Base-by-base conservation (phyloP, 1,140 invertebrate genomes). In the Antheraea mylitta region DNA sequence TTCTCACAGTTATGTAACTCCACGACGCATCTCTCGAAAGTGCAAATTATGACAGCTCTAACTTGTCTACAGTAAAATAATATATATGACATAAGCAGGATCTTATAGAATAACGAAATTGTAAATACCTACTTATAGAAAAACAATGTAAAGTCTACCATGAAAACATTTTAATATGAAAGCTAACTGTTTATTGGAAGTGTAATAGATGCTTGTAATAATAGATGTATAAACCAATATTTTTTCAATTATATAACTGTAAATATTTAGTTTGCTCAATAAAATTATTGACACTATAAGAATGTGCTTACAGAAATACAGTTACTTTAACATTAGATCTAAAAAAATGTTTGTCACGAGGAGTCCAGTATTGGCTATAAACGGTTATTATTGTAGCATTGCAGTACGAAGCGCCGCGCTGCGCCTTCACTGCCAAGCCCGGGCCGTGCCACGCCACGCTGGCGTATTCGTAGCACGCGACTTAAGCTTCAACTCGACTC, bases 1-100 rank as follows among this genome's bases (percentile, higher is more conserved):
- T 72, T 76, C 69, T 70, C 36, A 42, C 38, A 58, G 58, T 80
- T 80, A 72, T 70, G 71, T 60, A 80, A 80, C 71, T n/a, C 66
- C 42, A 71, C 58, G 69, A 38, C 72, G 69, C 68, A 75, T 71
- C 71, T 71, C 67, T 69, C 64, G 67, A 77, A 78, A 76, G 74
- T 73, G 65, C 67, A 63, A 63, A 63, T 63, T 22, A 63, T 13
- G 61, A 63, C 61, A 63, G 61, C 1, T 63, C 30, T 63, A 63
- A 37, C 61, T 13, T 30, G 30, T 63, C 61, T 63, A 37, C 11
- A 63, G 37, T 63, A 30, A 30, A 63, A 53, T 53, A 53, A 53
- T 53, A 53, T 16, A 53, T 13, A 16, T n/a, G 45, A 53, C 45
- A 53, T 53, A 53, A 53, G 10, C 45, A 53, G 45, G 45, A 53